phyloP scores from a whole-genome alignment of 2,888 invertebrate species.

The Cancer borealis region DNA sequence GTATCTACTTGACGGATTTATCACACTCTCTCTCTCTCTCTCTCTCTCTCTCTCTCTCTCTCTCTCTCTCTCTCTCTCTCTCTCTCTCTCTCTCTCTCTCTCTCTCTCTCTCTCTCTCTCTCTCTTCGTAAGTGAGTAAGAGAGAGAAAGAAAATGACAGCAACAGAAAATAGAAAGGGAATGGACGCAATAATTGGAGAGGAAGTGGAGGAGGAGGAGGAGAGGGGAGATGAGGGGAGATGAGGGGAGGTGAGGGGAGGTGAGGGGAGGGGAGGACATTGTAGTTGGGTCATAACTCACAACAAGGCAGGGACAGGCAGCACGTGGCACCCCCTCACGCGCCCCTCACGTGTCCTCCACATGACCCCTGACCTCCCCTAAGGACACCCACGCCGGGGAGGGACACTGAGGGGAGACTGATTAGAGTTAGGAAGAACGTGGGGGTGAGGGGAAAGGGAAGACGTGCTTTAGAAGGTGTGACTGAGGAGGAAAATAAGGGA shows the following conservation, averaged over 20 bases:
- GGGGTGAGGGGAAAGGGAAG: background rate
- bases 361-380: background rate
- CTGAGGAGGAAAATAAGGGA: background rate
- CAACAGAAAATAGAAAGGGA: no score
- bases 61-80: slow-evolving; percentile 20
- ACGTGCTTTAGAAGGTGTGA: background rate
- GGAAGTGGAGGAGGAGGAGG: background rate
- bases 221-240: background rate
- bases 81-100: background rate
- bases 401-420: background rate
- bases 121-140: background rate
- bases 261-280: background rate
- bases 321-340: slow-evolving; percentile 44
- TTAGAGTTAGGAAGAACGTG: background rate
- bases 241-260: background rate
- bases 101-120: background rate
- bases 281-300: background rate
- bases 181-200: background rate
- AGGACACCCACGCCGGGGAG: slow-evolving; percentile 25
- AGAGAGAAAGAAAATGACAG: background rate
- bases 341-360: slow-evolving; percentile 44
- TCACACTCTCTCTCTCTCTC: background rate
- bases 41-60: slow-evolving; percentile 17
- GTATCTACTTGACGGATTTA: background rate
- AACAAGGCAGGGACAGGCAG: background rate